A percentile compares a stretch with the other conserved stretches of the same genome.
Conservation (phyloP, 2,888 invertebrate genomes). For the Mechanitis messenoides region DNA sequence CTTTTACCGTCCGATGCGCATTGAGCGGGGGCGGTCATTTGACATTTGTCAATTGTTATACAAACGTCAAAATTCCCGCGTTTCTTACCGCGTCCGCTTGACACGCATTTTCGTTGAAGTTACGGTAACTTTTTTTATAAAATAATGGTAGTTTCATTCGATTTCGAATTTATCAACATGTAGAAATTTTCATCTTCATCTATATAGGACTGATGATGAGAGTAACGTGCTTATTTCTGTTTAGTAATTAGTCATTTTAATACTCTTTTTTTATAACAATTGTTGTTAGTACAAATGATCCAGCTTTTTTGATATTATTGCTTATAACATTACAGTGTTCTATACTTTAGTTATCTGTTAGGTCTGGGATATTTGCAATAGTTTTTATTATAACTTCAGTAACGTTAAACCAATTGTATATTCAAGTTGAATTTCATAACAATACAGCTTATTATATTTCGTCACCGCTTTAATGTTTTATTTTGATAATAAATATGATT, state of each 20-base stretch:
- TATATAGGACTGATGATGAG: not conserved
- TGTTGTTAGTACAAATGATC: not conserved
- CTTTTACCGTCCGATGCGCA: conserved; percentile 6
- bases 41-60: not conserved
- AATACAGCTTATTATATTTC: no score
- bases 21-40: not conserved
- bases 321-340: no score
- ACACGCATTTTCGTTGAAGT: not conserved
- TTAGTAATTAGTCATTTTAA: not conserved
- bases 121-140: conserved; percentile 1
- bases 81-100: not conserved
- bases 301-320: not conserved
- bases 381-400: no score
- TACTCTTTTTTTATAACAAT: not conserved
- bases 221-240: conserved; percentile 3
- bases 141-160: conserved; percentile 19
- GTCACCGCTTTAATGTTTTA: no score
- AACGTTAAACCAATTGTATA: no score
- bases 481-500: not conserved
- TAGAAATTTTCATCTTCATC: conserved; percentile 16
- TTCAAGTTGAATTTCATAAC: no score
- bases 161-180: conserved; percentile 26
- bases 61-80: not conserved
- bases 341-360: no score
- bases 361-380: no score